A percentile compares a stretch with the other conserved stretches of the same genome.
phyloP scores from a whole-genome alignment of 2,797 vertebrate genomes.

The Enteromius afrohamiltoni region DNA sequence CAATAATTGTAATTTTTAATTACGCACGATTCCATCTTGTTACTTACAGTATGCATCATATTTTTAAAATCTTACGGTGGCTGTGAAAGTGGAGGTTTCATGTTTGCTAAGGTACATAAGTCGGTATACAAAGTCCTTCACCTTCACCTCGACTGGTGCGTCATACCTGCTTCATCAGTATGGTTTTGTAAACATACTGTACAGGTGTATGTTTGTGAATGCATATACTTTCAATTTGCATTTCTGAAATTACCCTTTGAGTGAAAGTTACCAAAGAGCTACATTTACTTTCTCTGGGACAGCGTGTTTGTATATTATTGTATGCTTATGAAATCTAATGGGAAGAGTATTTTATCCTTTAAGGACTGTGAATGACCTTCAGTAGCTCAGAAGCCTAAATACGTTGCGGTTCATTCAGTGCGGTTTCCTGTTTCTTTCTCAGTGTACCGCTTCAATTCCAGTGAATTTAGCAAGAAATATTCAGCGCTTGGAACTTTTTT shows the following conservation, averaged over 20 bases:
- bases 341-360: slow-evolving; percentile 49
- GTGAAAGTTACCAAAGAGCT: slow-evolving; percentile 45
- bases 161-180: slow-evolving; percentile 10
- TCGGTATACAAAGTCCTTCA: neutral
- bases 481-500: neutral
- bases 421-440: slow-evolving; percentile 34
- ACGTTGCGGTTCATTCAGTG: slow-evolving; percentile 37
- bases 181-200: neutral
- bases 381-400: slow-evolving; percentile 44
- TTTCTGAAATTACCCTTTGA: slow-evolving; percentile 34
- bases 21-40: slow-evolving; percentile 25
- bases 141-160: neutral
- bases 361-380: slow-evolving; percentile 53
- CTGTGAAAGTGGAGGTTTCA: neutral
- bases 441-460: slow-evolving; percentile 25
- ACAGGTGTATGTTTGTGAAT: slow-evolving; percentile 14
- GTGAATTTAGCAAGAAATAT: slow-evolving; percentile 16
- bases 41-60: neutral
- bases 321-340: slow-evolving; percentile 49
- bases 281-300: slow-evolving; percentile 50
- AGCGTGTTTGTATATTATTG: slow-evolving; percentile 52
- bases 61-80: neutral
- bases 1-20: slow-evolving; percentile 29
- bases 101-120: slow-evolving; percentile 23
- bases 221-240: neutral